Percentiles rank a stretch among this genome's conserved stretches.
Evolutionary conservation across 2,797 vertebrate genomes (phyloP).

Genomic region (Lycodopsis pacificus): DNA sequence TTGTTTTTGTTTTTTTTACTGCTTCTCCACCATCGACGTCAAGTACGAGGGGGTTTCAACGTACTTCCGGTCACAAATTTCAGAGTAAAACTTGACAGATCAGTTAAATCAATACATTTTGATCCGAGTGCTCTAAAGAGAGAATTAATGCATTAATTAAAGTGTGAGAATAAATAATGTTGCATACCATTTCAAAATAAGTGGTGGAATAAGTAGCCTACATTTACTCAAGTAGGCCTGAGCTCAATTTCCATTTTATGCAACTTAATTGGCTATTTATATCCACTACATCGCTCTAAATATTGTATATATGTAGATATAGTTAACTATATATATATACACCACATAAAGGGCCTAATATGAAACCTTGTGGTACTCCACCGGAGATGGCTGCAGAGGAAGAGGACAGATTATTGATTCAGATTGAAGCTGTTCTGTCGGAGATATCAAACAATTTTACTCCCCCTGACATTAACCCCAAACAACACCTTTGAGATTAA

Average conservation of each 20-base stretch:
- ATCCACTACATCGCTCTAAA: neutral
- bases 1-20: neutral
- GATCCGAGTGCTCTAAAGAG: neutral
- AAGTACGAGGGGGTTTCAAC: accelerated
- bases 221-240: neutral
- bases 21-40: neutral
- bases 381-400: too few species aligned
- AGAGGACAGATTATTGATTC: too few species aligned
- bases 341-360: too few species aligned
- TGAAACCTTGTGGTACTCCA: too few species aligned
- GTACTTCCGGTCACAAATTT: neutral
- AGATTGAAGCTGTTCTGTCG: too few species aligned
- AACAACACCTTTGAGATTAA: too few species aligned
- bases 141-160: neutral
- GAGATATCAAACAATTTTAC: too few species aligned
- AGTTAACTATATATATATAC: too few species aligned
- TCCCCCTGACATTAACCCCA: too few species aligned
- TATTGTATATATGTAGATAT: too few species aligned
- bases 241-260: neutral
- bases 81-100: slow-evolving; percentile 15
- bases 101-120: neutral
- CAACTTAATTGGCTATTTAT: neutral
- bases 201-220: neutral
- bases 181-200: neutral
- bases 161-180: neutral